These are phyloP conservation scores for Alsophila aescularia DNA, from an alignment of 2,888 invertebrate genomes.

Conservation along the genomic window DNA sequence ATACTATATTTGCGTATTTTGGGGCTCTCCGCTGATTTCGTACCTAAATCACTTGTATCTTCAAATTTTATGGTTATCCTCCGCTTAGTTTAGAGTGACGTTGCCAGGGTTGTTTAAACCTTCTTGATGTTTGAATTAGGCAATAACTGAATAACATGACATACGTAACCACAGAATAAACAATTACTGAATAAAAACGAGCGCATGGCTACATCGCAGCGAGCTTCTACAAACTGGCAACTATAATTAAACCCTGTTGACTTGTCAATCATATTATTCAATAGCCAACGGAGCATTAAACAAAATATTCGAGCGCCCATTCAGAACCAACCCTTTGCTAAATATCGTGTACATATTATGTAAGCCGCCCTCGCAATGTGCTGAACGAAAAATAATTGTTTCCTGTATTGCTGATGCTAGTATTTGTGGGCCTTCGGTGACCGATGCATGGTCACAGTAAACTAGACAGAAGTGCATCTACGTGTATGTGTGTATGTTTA, in stretches of 20 bases:
- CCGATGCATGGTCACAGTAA: conserved; percentile 27
- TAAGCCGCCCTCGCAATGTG: conserved; percentile 41
- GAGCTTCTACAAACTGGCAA: not conserved
- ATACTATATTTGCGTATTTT: no score
- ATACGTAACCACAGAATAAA: no score
- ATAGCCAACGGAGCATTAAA: not conserved
- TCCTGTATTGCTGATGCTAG: conserved; percentile 53
- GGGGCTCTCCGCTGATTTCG: no score
- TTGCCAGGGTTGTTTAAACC: no score
- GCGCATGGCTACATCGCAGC: no score
- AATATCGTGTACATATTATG: conserved; percentile 17
- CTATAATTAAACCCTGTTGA: not conserved
- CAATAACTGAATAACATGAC: no score
- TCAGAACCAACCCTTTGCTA: conserved; percentile 17
- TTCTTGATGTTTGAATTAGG: no score
- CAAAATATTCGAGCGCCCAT: conserved; percentile 10
- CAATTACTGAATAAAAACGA: no score
- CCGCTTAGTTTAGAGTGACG: no score
- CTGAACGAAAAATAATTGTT: conserved; percentile 65
- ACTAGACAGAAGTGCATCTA: not conserved
- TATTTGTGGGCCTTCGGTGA: conserved; percentile 29
- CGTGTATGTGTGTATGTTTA: no score
- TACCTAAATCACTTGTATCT: no score
- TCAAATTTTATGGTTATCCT: no score
- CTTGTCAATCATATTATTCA: conserved; percentile 6